phyloP scores from a whole-genome alignment of 2,113 vertebrate genomes.

The Alaudala cheleensis region DNA sequence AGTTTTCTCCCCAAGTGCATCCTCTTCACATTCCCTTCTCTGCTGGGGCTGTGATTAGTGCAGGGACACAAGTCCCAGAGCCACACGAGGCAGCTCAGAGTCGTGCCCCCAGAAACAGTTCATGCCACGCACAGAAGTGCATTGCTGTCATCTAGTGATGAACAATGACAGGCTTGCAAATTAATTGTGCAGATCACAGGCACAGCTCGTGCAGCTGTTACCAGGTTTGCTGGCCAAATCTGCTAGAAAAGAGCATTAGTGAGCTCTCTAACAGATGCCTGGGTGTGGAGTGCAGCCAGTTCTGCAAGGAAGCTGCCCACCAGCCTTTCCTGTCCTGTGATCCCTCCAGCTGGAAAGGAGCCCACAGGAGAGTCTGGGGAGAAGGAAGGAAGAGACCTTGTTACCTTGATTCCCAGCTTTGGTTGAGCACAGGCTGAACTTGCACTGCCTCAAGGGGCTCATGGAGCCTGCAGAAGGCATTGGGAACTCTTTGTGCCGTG shows the following conservation, averaged over 20 bases:
- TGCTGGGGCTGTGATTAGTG: neutral
- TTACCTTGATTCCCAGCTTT: neutral
- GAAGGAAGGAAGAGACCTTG: neutral
- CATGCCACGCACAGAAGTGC: neutral
- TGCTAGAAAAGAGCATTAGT: neutral
- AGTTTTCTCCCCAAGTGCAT: neutral
- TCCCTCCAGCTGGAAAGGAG: neutral
- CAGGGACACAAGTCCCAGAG: neutral
- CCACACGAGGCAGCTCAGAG: neutral
- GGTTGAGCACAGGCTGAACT: neutral
- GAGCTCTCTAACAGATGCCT: neutral
- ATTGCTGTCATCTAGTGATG: conserved; percentile 63
- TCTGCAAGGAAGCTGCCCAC: neutral
- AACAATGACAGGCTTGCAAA: neutral
- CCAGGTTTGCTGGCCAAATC: conserved; percentile 2
- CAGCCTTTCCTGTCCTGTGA: neutral
- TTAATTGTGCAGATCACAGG: neutral
- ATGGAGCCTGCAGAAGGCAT: neutral
- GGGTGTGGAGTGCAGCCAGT: neutral
- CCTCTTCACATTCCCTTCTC: neutral
- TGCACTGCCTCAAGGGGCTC: fast-evolving
- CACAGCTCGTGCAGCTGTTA: conserved; percentile 22
- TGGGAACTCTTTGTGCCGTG: fast-evolving
- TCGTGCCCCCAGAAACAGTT: neutral
- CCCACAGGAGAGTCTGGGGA: neutral